Evolutionary conservation across 2,797 vertebrate genomes (phyloP), one percentile per base, ranked within the genome.

Genomic region (Aphelocoma californica): DNA sequence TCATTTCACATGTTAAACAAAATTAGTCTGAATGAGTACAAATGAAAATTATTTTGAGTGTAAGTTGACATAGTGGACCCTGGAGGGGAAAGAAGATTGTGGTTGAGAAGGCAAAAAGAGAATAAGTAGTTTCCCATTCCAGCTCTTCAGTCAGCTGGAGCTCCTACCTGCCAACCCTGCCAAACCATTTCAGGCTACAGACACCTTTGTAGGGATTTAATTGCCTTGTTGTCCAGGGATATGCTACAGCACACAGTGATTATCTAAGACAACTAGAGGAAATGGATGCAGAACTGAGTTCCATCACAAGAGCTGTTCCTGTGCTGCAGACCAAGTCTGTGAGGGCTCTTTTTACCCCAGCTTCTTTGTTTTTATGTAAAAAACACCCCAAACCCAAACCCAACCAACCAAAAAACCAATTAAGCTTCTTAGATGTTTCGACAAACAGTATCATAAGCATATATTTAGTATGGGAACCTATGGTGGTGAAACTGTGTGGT

Each of bases 201-300:
- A 40, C 66, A 34, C 16, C 25, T 50, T 14, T 29, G 47, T 28
- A 28, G 32, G 18, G n/a, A 48, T 86, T 62, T 54, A 54, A 54
- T 66, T 67, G 11, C 26, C 42, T 54, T 31, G 8, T 57, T 79
- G 9, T 54, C 44, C 40, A 6, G 42, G 26, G 25, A 10, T 25
- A 1, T 34, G 6, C 54, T 69, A 3, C 28, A 47, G 44, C 17
- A 17, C 3, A 1, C 28, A 40, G 0, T 28, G 40, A 7, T 61
- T 67, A 8, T 34, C 31, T 78, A 13, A 81, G 53, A 44, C 14
- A 65, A 7, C 10, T 18, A 28, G 51, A 57, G 19, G 32, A 57
- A 73, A 31, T 48, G 17, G 32, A 28, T 5, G 4, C 14, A 69
- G 34, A 64, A 32, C 32, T 28, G 32, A 67, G 21, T 75, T 67